Base-by-base conservation (phyloP, 2,888 invertebrate species). In the Patella caerulea region DNA sequence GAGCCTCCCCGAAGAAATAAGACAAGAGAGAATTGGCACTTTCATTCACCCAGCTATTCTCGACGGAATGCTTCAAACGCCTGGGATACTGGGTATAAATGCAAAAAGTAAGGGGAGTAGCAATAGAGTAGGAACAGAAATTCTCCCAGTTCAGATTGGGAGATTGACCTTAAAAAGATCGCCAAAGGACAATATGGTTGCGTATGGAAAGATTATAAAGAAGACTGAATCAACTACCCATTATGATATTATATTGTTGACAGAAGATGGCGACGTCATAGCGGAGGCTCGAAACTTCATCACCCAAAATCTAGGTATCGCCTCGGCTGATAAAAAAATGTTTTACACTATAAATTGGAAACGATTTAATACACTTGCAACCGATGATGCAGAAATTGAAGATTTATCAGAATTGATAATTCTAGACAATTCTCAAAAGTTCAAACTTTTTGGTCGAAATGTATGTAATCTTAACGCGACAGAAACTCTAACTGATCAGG, bases 181-280 rank as follows among this genome's bases (percentile, higher is more conserved):
- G 17, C 65, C 24, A 11, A 65, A 65, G 4, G 65, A 65, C 24
- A 24, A 65, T 65, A 65, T 65, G 65, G 3, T 65, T 19, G 24
- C 24, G 0, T 24, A 65, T 19, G 65, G 19, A 9, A 45, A 45
- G 45, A 45, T 45, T 45, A 45, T 45, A 9, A 45, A 29, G 79
- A 80, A 56, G 75, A 79, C 79, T 45, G 59, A 56, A 12, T 53
- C 56, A n/a, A 75, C 76, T 14, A 77, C 75, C 15, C 75, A 79
- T 53, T 83, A 79, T 71, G 83, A 85, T 76, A 75, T 79, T 7
- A 29, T 84, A 5, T 72, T 85, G 17, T 45, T 83, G 1, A 78
- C 79, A 71, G 17, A 29, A 12, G 79, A 80, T 65, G 84, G 85
- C 1, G 54, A 71, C 19, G 79, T 85, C 12, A 76, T 85, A 29